These are phyloP conservation scores for Delia radicum DNA, from an alignment of 1,140 invertebrate genomes.

Conservation along the genomic window DNA sequence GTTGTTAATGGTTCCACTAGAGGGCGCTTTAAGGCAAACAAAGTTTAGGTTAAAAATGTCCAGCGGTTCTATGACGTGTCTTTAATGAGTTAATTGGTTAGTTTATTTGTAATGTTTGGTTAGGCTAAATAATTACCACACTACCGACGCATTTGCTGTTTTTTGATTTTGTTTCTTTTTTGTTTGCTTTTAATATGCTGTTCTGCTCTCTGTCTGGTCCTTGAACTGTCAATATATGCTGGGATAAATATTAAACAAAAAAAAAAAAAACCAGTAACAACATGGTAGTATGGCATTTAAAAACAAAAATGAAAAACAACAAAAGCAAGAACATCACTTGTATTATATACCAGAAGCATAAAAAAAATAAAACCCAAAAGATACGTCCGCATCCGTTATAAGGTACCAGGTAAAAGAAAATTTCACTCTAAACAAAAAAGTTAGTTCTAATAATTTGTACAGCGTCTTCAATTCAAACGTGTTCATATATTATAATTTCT, in stretches of 20 bases:
- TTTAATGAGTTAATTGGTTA: no score
- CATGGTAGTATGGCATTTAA: not conserved
- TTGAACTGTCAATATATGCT: slow-evolving; percentile 32
- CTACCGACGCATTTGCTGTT: not conserved
- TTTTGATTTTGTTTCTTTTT: not conserved
- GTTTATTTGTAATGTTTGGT: no score
- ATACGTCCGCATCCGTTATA: not conserved
- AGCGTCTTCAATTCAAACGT: no score
- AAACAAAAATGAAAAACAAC: not conserved
- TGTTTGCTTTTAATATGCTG: not conserved
- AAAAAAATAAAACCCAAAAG: not conserved
- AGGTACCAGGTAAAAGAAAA: not conserved
- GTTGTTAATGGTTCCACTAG: no score
- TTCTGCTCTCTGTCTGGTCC: slow-evolving; percentile 27
- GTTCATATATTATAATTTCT: no score
- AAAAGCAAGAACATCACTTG: not conserved
- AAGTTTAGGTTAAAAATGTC: no score
- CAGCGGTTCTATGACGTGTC: no score
- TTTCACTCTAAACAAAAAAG: no score
- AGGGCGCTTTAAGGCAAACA: no score
- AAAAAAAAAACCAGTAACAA: slow-evolving; percentile 5
- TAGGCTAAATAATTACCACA: no score
- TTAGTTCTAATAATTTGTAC: no score
- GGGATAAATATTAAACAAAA: not conserved
- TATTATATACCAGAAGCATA: slow-evolving; percentile 14